Conservation (phyloP, 2,797 vertebrate species). For the Cryptoprocta ferox region DNA sequence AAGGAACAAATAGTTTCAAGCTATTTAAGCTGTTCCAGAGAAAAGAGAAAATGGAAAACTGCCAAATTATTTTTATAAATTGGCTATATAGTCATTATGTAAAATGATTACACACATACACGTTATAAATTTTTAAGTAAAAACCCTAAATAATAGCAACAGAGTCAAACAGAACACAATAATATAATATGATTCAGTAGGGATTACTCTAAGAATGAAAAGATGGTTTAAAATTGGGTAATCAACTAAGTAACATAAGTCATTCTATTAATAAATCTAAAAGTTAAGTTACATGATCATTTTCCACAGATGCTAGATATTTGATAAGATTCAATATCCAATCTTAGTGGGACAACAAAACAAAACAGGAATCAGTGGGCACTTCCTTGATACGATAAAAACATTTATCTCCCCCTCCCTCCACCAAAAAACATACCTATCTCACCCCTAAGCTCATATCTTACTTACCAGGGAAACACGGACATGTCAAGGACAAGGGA, state of each 20-base stretch:
- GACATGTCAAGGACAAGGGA: neutral
- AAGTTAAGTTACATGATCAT: slow-evolving; percentile 8
- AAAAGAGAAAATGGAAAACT: neutral
- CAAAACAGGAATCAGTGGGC: neutral
- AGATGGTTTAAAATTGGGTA: neutral
- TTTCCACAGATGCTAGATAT: neutral
- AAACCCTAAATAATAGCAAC: neutral
- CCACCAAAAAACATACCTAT: slow-evolving; percentile 3
- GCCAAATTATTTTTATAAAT: slow-evolving; percentile 5
- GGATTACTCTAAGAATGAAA: slow-evolving; percentile 38
- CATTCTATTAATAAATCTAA: neutral
- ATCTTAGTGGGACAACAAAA: neutral
- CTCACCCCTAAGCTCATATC: neutral
- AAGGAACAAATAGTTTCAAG: slow-evolving; percentile 35
- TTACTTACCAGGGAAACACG: slow-evolving; percentile 9
- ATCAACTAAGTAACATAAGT: slow-evolving; percentile 26
- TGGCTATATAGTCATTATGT: neutral
- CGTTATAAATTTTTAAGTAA: slow-evolving; percentile 15
- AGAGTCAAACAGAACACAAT: neutral
- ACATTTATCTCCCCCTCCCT: neutral
- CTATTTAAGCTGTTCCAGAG: neutral
- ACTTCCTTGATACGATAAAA: slow-evolving; percentile 24
- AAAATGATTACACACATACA: neutral
- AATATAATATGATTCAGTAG: neutral
- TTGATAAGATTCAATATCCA: neutral